These are phyloP conservation scores for Scatophagus argus DNA, from an alignment of 2,113 vertebrate species.

Conservation along the genomic window DNA sequence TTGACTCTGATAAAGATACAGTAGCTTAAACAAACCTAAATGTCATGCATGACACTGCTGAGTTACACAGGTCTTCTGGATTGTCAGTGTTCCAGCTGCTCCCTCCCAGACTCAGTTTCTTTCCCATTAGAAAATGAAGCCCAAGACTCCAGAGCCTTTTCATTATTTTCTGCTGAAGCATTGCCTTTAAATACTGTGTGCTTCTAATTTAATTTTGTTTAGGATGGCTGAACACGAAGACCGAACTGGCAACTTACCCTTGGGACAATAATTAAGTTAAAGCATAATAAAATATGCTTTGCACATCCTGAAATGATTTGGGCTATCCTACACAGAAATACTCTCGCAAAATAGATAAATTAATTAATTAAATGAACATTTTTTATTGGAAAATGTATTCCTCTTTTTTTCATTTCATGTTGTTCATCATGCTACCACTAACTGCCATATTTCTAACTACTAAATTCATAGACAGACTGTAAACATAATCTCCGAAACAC, in stretches of 20 bases:
- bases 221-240: slow-evolving; percentile 71
- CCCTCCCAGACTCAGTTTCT: slow-evolving; percentile 23
- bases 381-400: not conserved
- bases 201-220: slow-evolving; percentile 73
- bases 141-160: slow-evolving; percentile 54
- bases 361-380: not conserved
- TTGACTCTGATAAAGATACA: not conserved
- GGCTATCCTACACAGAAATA: slow-evolving; percentile 14
- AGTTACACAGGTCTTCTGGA: slow-evolving; percentile 8
- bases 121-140: slow-evolving; percentile 45
- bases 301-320: slow-evolving; percentile 43
- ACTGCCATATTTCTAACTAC: no score
- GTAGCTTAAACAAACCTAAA: slow-evolving; percentile 7
- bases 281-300: slow-evolving; percentile 60
- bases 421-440: not conserved
- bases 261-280: slow-evolving; percentile 65
- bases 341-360: not conserved
- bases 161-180: slow-evolving; percentile 60
- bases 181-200: slow-evolving; percentile 58
- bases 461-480: slow-evolving; percentile 5
- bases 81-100: slow-evolving; percentile 29
- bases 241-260: slow-evolving; percentile 58
- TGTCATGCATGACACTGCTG: not conserved
- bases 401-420: not conserved
- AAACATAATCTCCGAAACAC: not conserved